Evolutionary conservation across 2,113 vertebrate genomes (phyloP).

Genomic region (Oceanodroma tethys): DNA sequence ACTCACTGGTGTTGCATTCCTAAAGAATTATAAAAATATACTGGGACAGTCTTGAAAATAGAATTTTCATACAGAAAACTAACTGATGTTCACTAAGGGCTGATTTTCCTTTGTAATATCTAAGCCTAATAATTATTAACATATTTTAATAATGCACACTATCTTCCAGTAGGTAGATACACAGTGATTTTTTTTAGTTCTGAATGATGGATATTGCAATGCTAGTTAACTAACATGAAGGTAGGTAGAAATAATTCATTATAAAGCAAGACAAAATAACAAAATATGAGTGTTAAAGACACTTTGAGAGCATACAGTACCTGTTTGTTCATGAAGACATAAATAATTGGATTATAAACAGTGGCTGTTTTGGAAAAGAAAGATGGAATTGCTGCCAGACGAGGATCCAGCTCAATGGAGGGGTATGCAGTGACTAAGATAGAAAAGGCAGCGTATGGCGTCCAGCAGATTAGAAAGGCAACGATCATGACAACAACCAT

Average conservation of each 20-base stretch:
- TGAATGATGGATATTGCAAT: background rate
- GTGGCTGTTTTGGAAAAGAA: conserved; percentile 90
- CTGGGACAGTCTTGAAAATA: background rate
- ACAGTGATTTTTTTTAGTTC: background rate
- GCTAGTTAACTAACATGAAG: background rate
- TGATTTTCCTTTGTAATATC: background rate
- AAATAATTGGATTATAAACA: conserved; percentile 89
- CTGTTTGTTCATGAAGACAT: conserved; percentile 93
- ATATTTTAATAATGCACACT: background rate
- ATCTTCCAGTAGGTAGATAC: background rate
- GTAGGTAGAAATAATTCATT: background rate
- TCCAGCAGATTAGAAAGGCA: conserved; percentile 88
- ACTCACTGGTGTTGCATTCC: background rate
- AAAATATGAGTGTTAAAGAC: background rate
- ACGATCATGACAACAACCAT: conserved; percentile 90
- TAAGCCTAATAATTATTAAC: background rate
- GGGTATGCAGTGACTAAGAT: conserved; percentile 80
- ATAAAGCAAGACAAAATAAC: background rate
- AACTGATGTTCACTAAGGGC: background rate
- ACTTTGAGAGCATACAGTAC: conserved; percentile 59
- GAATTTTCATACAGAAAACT: background rate
- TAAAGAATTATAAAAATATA: background rate
- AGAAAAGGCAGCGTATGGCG: conserved; percentile 83
- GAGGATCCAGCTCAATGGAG: conserved; percentile 81
- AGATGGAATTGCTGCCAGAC: conserved; percentile 81